Percentiles rank a stretch among this genome's conserved stretches.
Conservation (phyloP, 1,140 invertebrate species). For the Listronotus bonariensis region DNA sequence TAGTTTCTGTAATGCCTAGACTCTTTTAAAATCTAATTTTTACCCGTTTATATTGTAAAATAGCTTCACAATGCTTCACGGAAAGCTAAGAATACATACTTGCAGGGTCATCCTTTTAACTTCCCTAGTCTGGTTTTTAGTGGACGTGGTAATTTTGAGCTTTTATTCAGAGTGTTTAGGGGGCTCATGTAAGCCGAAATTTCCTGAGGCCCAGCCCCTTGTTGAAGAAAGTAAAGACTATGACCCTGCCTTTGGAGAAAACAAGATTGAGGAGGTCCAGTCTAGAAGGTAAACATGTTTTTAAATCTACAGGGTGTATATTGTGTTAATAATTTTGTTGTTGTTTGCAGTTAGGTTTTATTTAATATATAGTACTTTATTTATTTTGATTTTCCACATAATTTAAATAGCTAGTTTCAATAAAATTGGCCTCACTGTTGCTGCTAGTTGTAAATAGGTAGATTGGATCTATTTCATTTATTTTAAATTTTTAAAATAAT, state of each 20-base stretch:
- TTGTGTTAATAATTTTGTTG: too few relatives aligned
- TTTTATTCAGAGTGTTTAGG: constrained; percentile 91
- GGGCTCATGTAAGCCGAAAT: constrained; percentile 67
- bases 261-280: constrained; percentile 25
- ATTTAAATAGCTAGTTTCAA: too few relatives aligned
- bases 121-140: constrained; percentile 92
- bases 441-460: too few relatives aligned
- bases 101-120: constrained; percentile 93
- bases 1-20: constrained; percentile 19
- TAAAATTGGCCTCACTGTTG: too few relatives aligned
- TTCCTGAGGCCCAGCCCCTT: constrained; percentile 51
- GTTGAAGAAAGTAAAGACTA: constrained; percentile 22
- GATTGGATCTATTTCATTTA: too few relatives aligned
- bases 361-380: too few relatives aligned
- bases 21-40: constrained; percentile 3
- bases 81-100: constrained; percentile 87
- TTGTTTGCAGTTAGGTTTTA: too few relatives aligned
- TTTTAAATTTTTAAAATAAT: too few relatives aligned
- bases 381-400: too few relatives aligned
- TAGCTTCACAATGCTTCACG: constrained; percentile 72
- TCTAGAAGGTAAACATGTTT: constrained; percentile 20
- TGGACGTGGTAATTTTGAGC: constrained; percentile 89
- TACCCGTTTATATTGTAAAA: constrained; percentile 4
- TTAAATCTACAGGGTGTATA: constrained; percentile 2
- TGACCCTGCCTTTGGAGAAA: constrained; percentile 29